phyloP scores from a whole-genome alignment of 1,140 invertebrate genomes.

The Venustaconcha ellipsiformis region DNA sequence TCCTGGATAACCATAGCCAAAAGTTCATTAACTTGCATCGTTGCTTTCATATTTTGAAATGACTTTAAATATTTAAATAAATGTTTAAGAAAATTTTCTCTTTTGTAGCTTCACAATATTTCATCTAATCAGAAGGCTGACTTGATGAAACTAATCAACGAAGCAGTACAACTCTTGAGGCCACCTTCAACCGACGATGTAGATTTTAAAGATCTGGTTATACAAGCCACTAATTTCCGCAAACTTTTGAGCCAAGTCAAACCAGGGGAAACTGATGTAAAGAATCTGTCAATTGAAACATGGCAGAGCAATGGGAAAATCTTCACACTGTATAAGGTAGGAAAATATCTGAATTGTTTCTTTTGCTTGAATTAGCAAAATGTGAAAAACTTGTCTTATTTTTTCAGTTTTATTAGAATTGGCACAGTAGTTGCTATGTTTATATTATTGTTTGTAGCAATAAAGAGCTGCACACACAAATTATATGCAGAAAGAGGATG shows the following conservation, averaged over 20 bases:
- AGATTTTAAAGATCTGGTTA: slow-evolving; percentile 45
- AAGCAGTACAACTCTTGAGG: slow-evolving; percentile 46
- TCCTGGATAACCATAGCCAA: too few species aligned
- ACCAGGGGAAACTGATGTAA: slow-evolving; percentile 44
- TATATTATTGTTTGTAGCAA: too few species aligned
- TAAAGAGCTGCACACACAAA: too few species aligned
- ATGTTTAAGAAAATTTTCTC: background rate
- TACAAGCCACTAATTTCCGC: slow-evolving; percentile 47
- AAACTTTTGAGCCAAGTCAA: slow-evolving; percentile 58
- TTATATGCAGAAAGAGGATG: too few species aligned
- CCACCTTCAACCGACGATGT: slow-evolving; percentile 35
- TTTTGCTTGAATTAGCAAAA: too few species aligned
- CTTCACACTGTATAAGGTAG: slow-evolving; percentile 46
- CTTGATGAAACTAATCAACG: slow-evolving; percentile 58
- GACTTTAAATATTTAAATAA: too few species aligned
- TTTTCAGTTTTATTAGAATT: too few species aligned
- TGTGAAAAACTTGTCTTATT: too few species aligned
- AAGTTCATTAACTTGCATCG: too few species aligned
- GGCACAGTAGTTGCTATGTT: too few species aligned
- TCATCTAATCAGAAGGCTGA: slow-evolving; percentile 54
- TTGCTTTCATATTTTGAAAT: too few species aligned
- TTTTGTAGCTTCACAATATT: slow-evolving; percentile 48
- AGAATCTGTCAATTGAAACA: slow-evolving; percentile 44
- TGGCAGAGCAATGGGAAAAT: slow-evolving; percentile 51
- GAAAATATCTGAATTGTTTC: background rate